phyloP scores from a whole-genome alignment of 1,140 invertebrate species.

The Eriosoma lanigerum region DNA sequence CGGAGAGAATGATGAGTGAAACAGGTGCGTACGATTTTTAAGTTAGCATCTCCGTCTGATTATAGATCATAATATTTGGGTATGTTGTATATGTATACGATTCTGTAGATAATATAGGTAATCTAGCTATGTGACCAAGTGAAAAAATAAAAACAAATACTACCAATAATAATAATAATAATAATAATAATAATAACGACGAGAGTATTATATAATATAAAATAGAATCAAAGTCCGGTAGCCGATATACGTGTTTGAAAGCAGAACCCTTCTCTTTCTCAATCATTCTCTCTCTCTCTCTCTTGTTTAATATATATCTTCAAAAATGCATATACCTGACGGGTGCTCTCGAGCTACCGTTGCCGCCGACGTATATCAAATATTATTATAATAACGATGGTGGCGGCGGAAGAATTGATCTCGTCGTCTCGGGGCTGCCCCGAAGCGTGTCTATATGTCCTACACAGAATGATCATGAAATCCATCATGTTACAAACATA shows the following conservation, averaged over 20 bases:
- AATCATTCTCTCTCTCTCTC: not conserved
- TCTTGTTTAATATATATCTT: not conserved
- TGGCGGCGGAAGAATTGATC: not conserved
- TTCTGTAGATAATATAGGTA: no score
- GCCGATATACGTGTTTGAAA: not conserved
- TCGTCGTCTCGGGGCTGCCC: slow-evolving; percentile 32
- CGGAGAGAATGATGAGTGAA: no score
- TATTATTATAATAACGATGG: not conserved
- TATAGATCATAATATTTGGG: no score
- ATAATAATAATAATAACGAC: not conserved
- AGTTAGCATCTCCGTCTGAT: no score
- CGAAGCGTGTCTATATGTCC: slow-evolving; percentile 1
- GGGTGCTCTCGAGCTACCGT: slow-evolving; percentile 16
- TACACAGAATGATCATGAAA: no score
- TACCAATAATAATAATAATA: not conserved
- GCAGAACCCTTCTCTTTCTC: not conserved
- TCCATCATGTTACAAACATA: no score
- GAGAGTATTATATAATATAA: not conserved
- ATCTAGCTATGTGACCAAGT: not conserved
- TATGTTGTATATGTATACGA: no score
- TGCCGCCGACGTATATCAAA: not conserved
- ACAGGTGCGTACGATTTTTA: no score
- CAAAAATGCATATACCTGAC: not conserved
- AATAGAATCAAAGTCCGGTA: slow-evolving; percentile 19
- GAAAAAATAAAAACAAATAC: not conserved